A percentile compares a stretch with the other conserved stretches of the same genome.
Conservation (phyloP, 2,888 invertebrate genomes). For the Dusona sp. region DNA sequence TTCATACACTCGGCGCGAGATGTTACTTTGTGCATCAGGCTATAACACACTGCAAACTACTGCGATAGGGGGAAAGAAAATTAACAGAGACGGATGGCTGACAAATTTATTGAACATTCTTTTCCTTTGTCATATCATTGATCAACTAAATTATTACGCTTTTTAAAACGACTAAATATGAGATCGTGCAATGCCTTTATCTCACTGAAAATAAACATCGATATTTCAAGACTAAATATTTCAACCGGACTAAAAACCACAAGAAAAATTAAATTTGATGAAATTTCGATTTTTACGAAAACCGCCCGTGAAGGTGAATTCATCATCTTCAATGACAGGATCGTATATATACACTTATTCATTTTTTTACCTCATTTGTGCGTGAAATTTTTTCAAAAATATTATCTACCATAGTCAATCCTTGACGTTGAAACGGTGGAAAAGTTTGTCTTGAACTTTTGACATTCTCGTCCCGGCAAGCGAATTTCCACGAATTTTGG, state of each 20-base stretch:
- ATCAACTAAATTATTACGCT: not conserved
- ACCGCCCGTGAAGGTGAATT: not conserved
- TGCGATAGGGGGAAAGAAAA: constrained; percentile 11
- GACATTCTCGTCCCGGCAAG: constrained; percentile 9
- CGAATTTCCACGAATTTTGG: constrained; percentile 15
- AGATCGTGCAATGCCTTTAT: not conserved
- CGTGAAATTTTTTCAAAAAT: not conserved
- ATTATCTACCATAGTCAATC: not conserved
- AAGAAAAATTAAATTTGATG: not conserved
- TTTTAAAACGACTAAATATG: not conserved
- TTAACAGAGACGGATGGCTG: constrained; percentile 4
- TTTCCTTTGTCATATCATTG: not conserved
- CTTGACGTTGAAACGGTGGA: not conserved
- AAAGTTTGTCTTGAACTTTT: constrained; percentile 31
- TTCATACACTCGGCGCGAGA: not conserved
- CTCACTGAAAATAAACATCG: not conserved
- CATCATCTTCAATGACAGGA: not conserved
- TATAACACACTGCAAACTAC: constrained; percentile 6
- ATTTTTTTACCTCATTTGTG: not conserved
- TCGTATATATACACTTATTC: not conserved
- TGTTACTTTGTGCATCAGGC: not conserved
- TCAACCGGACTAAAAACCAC: not conserved
- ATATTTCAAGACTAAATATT: not conserved
- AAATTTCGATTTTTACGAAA: not conserved
- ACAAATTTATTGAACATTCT: constrained; percentile 11